Evolutionary conservation across 2,113 vertebrate genomes (phyloP), one percentile per base, ranked within the genome.

Genomic region (Hypomesus transpacificus): DNA sequence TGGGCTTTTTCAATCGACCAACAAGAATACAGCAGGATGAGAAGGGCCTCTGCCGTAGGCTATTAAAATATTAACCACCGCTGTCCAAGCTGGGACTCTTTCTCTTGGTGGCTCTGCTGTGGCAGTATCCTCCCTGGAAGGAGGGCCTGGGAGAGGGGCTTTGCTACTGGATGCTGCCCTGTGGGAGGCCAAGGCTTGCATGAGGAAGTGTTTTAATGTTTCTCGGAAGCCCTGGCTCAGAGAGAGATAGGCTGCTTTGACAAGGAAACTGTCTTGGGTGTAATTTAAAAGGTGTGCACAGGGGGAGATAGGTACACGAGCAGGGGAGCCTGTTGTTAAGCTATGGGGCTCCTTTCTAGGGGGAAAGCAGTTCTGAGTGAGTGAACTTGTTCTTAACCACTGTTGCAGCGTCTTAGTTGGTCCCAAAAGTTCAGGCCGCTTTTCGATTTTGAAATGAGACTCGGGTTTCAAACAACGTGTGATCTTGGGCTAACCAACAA

Each of bases 31-130:
- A 86, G 84, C 86, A 86, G 84, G 85, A 89, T 87, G 87, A 87
- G 88, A 88, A 89, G 87, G 85, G 87, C 82, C 80, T 86, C 84
- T 88, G 90, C 90, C 90, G 85, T 84, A 86, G 90, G 90, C 90
- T 89, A 90, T 90, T 91, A 89, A 90, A 90, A 89, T 89, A 90
- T 91, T 91, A 91, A 91, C 87, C 89, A 91, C 88, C 86, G 89
- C 88, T 90, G 88, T 90, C 88, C 89, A 84, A 89, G 86, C 87
- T 90, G 85, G 85, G 89, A 88, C 87, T 88, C 24, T 87, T 89
- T 84, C 86, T 79, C 84, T 80, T 84, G 83, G 88, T 90, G 84
- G 88, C 88, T 58, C 85, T 88, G 86, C 87, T 85, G 86, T 89
- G 90, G 86, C 87, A 86, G 86, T 89, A 91, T 91, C 90, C 90